These are phyloP conservation scores for Microctenopoma steveboyesi DNA, from an alignment of 2,797 vertebrate species.

Conservation along the genomic window DNA sequence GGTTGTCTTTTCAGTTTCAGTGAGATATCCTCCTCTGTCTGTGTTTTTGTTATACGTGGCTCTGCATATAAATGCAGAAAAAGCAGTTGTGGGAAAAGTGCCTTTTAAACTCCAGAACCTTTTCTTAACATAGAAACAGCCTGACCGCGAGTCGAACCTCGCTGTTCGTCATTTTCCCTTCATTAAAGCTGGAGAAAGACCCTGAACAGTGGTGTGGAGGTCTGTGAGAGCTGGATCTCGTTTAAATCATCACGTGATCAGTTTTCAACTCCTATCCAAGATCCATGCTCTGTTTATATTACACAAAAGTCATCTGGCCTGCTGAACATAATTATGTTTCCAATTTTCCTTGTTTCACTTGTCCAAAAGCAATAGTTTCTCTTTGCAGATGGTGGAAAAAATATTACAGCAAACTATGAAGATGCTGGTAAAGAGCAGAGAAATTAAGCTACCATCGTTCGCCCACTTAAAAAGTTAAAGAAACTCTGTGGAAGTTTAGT, in stretches of 20 bases:
- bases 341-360: not conserved
- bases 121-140: not conserved
- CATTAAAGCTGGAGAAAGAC: slow-evolving; percentile 8
- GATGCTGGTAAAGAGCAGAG: not conserved
- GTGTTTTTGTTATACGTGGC: not conserved
- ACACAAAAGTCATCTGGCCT: slow-evolving; percentile 3
- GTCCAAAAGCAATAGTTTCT: slow-evolving; percentile 22
- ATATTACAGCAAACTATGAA: not conserved
- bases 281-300: slow-evolving; percentile 23
- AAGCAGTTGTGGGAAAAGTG: slow-evolving; percentile 12
- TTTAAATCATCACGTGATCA: slow-evolving; percentile 19
- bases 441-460: not conserved
- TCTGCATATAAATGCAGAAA: slow-evolving; percentile 6
- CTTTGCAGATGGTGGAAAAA: not conserved
- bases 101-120: not conserved
- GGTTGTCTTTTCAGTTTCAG: not conserved
- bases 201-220: not conserved
- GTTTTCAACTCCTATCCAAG: slow-evolving; percentile 16
- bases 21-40: not conserved
- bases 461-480: not conserved
- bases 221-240: not conserved
- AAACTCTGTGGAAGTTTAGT: not conserved
- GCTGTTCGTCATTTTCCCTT: slow-evolving; percentile 11
- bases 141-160: slow-evolving; percentile 7
- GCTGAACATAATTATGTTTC: slow-evolving; percentile 25